These are phyloP conservation scores for Melolontha melolontha DNA, from an alignment of 2,888 invertebrate species.

Conservation along the genomic window DNA sequence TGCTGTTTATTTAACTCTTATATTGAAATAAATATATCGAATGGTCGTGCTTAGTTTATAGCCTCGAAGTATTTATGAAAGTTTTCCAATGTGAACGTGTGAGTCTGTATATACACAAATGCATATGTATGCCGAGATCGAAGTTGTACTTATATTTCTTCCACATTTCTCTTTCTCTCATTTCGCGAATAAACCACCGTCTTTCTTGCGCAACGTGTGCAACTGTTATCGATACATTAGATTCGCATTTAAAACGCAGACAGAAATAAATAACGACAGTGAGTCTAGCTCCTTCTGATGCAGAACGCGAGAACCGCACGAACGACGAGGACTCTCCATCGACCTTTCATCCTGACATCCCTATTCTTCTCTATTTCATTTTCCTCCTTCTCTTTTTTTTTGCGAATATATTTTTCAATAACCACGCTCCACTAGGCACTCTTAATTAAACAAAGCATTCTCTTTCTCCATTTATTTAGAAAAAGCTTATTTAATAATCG, in stretches of 20 bases:
- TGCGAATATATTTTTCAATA: constrained; percentile 16
- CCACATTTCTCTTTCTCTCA: constrained; percentile 1
- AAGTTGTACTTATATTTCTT: constrained; percentile 3
- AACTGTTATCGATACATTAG: constrained; percentile 54
- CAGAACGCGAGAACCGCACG: too few relatives aligned
- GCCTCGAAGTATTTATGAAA: constrained; percentile 39
- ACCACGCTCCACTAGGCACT: constrained; percentile 1
- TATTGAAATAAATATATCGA: constrained; percentile 54
- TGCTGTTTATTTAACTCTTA: constrained; percentile 50
- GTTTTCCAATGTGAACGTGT: not conserved
- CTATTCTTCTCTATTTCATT: not conserved
- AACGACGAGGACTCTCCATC: too few relatives aligned
- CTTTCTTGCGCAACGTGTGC: constrained; percentile 43
- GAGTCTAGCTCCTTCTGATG: too few relatives aligned
- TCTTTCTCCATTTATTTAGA: constrained; percentile 6
- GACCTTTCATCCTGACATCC: too few relatives aligned
- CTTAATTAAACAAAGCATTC: constrained; percentile 27
- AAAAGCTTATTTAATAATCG: constrained; percentile 30
- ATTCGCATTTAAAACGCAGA: constrained; percentile 47
- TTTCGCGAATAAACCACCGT: constrained; percentile 3
- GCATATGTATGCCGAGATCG: not conserved
- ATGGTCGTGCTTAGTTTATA: constrained; percentile 53
- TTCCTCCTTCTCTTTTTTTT: constrained; percentile 1
- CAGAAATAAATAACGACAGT: constrained; percentile 39
- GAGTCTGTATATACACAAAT: too few relatives aligned